Evolutionary conservation across 35 echinoderm and acorn worm species (phyloP).

Genomic region (Apostichopus californicus): DNA sequence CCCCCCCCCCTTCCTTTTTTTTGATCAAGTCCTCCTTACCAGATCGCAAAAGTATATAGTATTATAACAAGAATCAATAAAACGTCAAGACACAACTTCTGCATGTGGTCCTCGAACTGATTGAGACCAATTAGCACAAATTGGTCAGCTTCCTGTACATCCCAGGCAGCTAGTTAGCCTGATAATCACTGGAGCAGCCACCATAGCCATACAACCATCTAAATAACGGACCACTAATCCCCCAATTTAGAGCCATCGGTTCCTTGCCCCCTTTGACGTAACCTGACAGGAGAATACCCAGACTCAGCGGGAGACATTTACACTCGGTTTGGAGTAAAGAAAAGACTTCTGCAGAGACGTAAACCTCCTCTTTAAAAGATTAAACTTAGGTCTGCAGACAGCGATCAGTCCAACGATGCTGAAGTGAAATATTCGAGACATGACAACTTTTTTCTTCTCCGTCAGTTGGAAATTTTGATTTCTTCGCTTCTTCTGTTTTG

Average conservation of each 20-base stretch:
- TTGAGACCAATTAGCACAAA: constrained; percentile 38
- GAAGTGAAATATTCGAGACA: constrained; percentile 17
- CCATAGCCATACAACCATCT: neutral
- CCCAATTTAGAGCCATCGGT: constrained; percentile 37
- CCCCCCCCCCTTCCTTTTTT: too few species aligned
- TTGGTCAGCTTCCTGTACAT: constrained; percentile 38
- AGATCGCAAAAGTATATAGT: too few species aligned
- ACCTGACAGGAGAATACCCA: constrained; percentile 29
- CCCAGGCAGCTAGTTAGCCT: constrained; percentile 38
- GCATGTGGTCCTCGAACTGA: constrained; percentile 17
- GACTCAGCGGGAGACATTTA: constrained; percentile 8
- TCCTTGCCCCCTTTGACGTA: constrained; percentile 23
- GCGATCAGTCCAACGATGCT: constrained; percentile 23
- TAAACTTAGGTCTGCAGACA: constrained; percentile 35
- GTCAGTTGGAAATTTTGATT: neutral
- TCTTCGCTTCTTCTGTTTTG: neutral
- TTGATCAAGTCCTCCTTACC: too few species aligned
- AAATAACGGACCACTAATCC: constrained; percentile 31
- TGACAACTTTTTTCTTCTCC: neutral
- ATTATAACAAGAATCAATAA: constrained; percentile 21
- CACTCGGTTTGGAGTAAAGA: constrained; percentile 21
- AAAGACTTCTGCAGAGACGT: neutral
- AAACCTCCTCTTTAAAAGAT: constrained; percentile 20
- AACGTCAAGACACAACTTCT: neutral
- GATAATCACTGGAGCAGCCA: constrained; percentile 31